A percentile compares a stretch with the other conserved stretches of the same genome.
phyloP scores from a whole-genome alignment of 2,888 invertebrate species.

The Drosophila quasianomalipes region DNA sequence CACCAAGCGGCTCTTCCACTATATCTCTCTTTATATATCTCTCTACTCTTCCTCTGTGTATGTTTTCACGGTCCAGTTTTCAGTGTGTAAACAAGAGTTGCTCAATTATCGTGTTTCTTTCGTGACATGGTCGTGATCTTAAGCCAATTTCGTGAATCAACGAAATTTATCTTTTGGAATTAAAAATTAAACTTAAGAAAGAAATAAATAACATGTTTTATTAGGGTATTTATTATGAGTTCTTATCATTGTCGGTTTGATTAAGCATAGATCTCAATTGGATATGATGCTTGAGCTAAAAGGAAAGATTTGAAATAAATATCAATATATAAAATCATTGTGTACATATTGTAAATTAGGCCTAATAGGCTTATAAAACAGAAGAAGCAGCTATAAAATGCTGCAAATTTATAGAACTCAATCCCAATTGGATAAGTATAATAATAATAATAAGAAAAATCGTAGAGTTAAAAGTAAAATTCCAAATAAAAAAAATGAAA shows the following conservation, averaged over 20 bases:
- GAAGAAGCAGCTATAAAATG: neutral
- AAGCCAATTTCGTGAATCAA: neutral
- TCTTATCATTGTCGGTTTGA: neutral
- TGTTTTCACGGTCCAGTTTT: neutral
- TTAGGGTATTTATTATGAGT: neutral
- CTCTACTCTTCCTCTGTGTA: constrained; percentile 1
- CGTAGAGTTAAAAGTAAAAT: neutral
- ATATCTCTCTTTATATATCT: neutral
- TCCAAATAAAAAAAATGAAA: neutral
- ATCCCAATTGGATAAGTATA: neutral
- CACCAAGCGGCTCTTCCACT: constrained; percentile 17
- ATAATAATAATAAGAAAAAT: neutral
- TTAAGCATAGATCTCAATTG: neutral
- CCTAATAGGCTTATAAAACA: neutral
- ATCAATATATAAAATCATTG: neutral
- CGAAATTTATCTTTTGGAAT: neutral
- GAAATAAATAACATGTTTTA: neutral
- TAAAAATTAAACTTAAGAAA: neutral
- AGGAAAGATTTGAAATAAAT: neutral
- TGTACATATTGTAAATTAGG: neutral
- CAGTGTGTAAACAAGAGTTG: constrained; percentile 1
- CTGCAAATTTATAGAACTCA: neutral
- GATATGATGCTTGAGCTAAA: neutral
- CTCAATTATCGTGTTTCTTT: neutral
- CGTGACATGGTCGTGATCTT: neutral